A percentile compares a stretch with the other conserved stretches of the same genome.
Evolutionary conservation across 2,888 invertebrate genomes (phyloP).

Genomic region (Platycheirus rosarum): DNA sequence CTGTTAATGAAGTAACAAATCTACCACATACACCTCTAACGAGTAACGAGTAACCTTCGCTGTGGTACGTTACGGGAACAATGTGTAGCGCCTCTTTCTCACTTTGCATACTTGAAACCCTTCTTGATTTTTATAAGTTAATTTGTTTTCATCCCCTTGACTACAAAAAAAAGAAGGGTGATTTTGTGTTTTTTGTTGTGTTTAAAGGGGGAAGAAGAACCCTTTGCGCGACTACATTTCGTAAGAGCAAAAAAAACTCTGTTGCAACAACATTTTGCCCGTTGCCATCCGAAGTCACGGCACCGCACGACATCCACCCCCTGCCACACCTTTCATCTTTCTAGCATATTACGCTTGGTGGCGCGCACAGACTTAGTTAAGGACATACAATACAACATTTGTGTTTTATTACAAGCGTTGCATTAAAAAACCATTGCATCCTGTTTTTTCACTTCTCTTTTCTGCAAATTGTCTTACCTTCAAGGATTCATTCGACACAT

Average conservation of each 20-base stretch:
- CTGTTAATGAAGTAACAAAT: slow-evolving; percentile 74
- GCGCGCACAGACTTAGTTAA: slow-evolving; percentile 19
- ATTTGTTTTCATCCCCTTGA: slow-evolving; percentile 63
- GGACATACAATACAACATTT: slow-evolving; percentile 40
- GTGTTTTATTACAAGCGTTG: slow-evolving; percentile 66
- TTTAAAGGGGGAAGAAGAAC: slow-evolving; percentile 14
- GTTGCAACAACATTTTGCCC: slow-evolving; percentile 67
- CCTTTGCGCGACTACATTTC: slow-evolving; percentile 56
- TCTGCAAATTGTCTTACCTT: slow-evolving; percentile 54
- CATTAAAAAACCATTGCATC: slow-evolving; percentile 72
- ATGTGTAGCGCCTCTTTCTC: slow-evolving; percentile 7
- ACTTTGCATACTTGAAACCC: slow-evolving; percentile 71
- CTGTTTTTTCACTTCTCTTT: slow-evolving; percentile 7
- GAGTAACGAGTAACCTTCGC: slow-evolving; percentile 50
- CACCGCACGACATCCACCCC: slow-evolving; percentile 56
- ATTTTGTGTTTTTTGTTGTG: slow-evolving; percentile 4
- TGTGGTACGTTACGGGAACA: background rate
- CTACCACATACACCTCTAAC: slow-evolving; percentile 37
- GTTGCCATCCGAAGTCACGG: slow-evolving; percentile 51
- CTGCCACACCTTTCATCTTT: slow-evolving; percentile 24
- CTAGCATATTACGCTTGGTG: slow-evolving; percentile 2
- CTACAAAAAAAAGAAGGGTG: background rate
- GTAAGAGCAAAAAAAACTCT: slow-evolving; percentile 16
- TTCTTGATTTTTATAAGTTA: slow-evolving; percentile 74
- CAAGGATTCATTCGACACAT: slow-evolving; percentile 25